These are phyloP conservation scores for Sebastiscus tertius DNA, from an alignment of 2,797 vertebrate genomes.

Conservation along the genomic window DNA sequence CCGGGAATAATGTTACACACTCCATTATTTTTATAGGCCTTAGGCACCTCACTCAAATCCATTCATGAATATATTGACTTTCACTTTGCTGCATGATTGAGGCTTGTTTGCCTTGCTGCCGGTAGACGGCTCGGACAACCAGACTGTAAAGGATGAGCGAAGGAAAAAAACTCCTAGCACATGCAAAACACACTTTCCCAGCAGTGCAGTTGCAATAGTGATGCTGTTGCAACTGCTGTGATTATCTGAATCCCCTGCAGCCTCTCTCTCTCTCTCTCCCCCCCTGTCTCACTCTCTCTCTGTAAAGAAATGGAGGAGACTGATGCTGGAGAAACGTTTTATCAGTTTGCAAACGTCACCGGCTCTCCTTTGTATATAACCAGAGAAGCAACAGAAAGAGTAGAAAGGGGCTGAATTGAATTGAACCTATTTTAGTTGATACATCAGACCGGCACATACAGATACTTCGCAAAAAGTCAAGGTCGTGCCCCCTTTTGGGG, in stretches of 20 bases:
- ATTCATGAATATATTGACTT: conserved; percentile 81
- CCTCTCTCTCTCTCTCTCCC: background rate
- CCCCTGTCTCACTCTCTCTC: background rate
- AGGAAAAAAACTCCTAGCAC: conserved; percentile 26
- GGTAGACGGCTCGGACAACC: conserved; percentile 46
- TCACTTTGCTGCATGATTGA: conserved; percentile 77
- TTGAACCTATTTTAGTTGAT: background rate
- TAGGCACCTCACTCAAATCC: conserved; percentile 70
- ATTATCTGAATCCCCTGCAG: conserved; percentile 25
- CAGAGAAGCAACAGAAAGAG: background rate
- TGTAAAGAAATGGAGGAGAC: conserved; percentile 15
- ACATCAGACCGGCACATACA: too few relatives aligned
- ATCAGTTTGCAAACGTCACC: background rate
- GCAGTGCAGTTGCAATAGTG: background rate
- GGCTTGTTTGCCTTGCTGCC: conserved; percentile 68
- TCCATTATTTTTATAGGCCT: conserved; percentile 78
- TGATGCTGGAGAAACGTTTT: conserved; percentile 6
- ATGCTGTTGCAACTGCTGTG: conserved; percentile 15
- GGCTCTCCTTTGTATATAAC: background rate
- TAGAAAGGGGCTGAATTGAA: background rate
- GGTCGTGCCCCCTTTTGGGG: too few relatives aligned
- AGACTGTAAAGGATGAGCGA: conserved; percentile 58
- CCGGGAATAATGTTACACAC: conserved; percentile 76
- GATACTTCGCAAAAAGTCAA: too few relatives aligned
- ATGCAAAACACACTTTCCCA: conserved; percentile 10